These are phyloP conservation scores for Motacilla alba DNA, from an alignment of 2,113 vertebrate species.

Conservation along the genomic window DNA sequence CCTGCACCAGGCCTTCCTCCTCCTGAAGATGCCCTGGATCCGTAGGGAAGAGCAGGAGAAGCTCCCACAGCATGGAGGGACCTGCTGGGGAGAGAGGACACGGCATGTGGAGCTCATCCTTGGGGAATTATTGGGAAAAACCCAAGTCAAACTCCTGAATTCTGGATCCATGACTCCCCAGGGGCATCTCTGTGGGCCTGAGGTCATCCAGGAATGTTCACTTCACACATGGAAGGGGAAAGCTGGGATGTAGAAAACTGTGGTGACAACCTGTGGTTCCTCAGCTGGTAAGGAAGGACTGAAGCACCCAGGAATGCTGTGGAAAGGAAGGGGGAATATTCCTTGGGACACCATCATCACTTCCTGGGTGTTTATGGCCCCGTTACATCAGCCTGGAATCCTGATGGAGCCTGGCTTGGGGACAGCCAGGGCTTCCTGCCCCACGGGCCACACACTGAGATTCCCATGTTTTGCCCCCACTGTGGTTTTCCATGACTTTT, in stretches of 20 bases:
- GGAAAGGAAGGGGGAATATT: neutral
- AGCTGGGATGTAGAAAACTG: neutral
- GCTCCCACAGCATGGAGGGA: neutral
- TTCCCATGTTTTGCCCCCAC: neutral
- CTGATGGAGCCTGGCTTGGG: neutral
- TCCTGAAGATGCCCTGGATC: neutral
- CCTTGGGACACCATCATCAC: neutral
- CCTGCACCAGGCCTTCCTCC: neutral
- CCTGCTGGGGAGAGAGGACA: neutral
- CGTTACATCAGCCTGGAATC: neutral
- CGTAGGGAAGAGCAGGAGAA: neutral
- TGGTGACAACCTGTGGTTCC: accelerated
- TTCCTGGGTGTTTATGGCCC: neutral
- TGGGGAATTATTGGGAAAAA: accelerated
- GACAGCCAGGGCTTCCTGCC: neutral
- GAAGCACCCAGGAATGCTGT: neutral
- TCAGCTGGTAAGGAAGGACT: neutral
- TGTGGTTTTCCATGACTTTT: accelerated
- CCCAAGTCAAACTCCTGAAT: neutral
- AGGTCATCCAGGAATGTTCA: neutral
- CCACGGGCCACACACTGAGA: accelerated
- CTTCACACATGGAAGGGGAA: accelerated
- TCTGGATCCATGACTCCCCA: accelerated
- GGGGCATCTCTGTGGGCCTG: accelerated
- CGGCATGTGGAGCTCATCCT: accelerated